phyloP scores from a whole-genome alignment of 2,888 invertebrate species.

The Coelinius sp. region DNA sequence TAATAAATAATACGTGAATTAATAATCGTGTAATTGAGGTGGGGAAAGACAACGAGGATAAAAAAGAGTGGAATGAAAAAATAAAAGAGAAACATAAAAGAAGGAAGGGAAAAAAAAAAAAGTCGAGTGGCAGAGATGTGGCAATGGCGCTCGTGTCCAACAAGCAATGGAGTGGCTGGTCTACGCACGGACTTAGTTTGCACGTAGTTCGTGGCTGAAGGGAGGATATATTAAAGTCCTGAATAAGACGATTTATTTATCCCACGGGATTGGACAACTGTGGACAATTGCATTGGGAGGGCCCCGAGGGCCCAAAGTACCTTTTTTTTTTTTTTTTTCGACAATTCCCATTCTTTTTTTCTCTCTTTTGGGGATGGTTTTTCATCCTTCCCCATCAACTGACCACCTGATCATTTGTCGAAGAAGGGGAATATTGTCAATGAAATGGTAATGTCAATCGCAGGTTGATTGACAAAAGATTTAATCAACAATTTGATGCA shows the following conservation, averaged over 20 bases:
- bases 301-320: slow-evolving; percentile 25
- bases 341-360: slow-evolving; percentile 9
- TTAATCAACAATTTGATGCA: slow-evolving; percentile 7
- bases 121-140: slow-evolving; percentile 53
- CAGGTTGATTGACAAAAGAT: background rate
- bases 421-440: background rate
- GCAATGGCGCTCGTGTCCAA: slow-evolving; percentile 62
- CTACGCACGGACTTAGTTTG: slow-evolving; percentile 44
- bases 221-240: slow-evolving; percentile 30
- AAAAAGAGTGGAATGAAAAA: slow-evolving; percentile 26
- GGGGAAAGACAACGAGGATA: slow-evolving; percentile 14
- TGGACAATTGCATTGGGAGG: slow-evolving; percentile 7
- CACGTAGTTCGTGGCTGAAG: slow-evolving; percentile 55
- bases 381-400: background rate
- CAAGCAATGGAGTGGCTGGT: slow-evolving; percentile 53
- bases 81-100: slow-evolving; percentile 38
- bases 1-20: background rate
- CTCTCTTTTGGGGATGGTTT: no score
- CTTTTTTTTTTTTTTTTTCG: background rate
- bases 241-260: slow-evolving; percentile 18
- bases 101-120: slow-evolving; percentile 35
- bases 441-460: background rate
- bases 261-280: background rate
- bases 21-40: background rate
- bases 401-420: background rate